Conservation (phyloP, 2,888 invertebrate species). For the Cetonia aurata region DNA sequence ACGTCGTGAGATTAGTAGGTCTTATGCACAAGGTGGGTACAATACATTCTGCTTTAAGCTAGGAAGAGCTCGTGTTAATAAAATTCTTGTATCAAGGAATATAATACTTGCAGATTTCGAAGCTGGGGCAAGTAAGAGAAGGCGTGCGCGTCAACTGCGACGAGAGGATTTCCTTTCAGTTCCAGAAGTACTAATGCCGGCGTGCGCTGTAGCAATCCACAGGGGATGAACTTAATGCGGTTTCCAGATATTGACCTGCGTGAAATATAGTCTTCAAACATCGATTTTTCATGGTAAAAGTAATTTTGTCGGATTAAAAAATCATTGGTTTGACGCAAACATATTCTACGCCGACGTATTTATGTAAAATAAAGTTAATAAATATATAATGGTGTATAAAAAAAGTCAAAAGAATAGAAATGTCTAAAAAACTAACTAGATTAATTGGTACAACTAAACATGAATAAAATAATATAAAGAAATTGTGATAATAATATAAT, state of each 20-base stretch:
- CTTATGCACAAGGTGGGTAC: background rate
- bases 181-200: conserved; percentile 81
- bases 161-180: conserved; percentile 86
- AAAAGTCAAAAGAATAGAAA: too few relatives aligned
- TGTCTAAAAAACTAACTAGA: too few relatives aligned
- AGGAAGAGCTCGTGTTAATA: conserved; percentile 19
- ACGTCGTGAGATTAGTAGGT: too few relatives aligned
- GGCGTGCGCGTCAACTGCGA: conserved; percentile 77
- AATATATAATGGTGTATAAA: background rate
- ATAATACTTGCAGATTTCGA: conserved; percentile 80
- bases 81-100: conserved; percentile 44
- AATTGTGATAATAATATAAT: too few relatives aligned
- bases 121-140: conserved; percentile 83
- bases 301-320: too few relatives aligned
- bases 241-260: conserved; percentile 86
- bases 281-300: too few relatives aligned
- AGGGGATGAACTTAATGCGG: conserved; percentile 81
- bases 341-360: background rate
- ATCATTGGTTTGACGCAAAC: background rate
- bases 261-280: conserved; percentile 3
- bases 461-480: too few relatives aligned
- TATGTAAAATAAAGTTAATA: background rate
- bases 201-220: conserved; percentile 77
- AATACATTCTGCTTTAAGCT: conserved; percentile 1
- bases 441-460: too few relatives aligned